Conservation (phyloP, 2,113 vertebrate species). For the Chrysemys picta region DNA sequence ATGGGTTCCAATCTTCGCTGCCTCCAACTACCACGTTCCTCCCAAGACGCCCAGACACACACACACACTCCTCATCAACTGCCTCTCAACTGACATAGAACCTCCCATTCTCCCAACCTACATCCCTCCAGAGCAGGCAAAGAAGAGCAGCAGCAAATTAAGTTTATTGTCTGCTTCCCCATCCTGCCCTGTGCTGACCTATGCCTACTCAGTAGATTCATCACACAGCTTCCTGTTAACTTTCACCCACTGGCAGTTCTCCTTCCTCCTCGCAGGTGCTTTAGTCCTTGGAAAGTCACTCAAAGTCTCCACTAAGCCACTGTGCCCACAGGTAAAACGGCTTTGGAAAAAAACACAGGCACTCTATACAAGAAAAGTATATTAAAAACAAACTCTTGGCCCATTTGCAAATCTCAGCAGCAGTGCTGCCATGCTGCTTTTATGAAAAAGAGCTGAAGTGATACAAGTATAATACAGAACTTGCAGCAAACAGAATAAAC, state of each 20-base stretch:
- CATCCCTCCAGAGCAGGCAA: not conserved
- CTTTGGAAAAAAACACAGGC: conserved; percentile 20
- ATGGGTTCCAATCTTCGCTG: not conserved
- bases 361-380: not conserved
- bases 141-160: not conserved
- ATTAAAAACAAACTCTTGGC: not conserved
- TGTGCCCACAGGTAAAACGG: conserved; percentile 11
- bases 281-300: conserved; percentile 11
- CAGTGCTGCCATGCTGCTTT: not conserved
- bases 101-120: not conserved
- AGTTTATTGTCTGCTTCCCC: not conserved
- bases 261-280: not conserved
- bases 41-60: not conserved
- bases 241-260: not conserved
- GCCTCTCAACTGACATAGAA: not conserved
- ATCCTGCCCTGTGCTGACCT: not conserved
- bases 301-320: not conserved
- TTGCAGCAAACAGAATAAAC: not conserved
- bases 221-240: not conserved
- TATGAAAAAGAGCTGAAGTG: not conserved
- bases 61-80: not conserved
- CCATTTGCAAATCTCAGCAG: conserved; percentile 18
- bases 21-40: not conserved
- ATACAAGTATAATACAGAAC: not conserved
- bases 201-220: not conserved